Percentiles rank a stretch among this genome's conserved stretches.
phyloP scores from a whole-genome alignment of 2,113 vertebrate species.

The Leptodactylus fuscus region DNA sequence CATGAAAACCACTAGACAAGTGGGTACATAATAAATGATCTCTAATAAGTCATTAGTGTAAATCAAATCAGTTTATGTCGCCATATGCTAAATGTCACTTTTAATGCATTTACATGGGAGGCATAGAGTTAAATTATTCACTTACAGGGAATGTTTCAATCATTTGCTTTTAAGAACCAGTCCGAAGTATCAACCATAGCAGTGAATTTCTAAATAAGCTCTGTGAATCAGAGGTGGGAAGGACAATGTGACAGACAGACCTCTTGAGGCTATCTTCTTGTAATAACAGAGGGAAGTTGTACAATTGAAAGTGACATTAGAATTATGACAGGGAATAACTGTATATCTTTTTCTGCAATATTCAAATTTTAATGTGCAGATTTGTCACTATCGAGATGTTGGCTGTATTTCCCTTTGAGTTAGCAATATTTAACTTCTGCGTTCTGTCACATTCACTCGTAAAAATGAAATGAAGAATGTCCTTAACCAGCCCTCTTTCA shows the following conservation, averaged over 20 bases:
- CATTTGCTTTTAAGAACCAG: slow-evolving; percentile 7
- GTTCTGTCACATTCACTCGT: slow-evolving; percentile 55
- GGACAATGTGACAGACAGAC: slow-evolving; percentile 54
- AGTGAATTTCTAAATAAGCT: slow-evolving; percentile 54
- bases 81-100: not conserved
- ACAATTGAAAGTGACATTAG: slow-evolving; percentile 55
- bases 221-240: slow-evolving; percentile 42
- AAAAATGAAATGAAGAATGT: slow-evolving; percentile 56
- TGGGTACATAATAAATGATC: not conserved
- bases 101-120: not conserved
- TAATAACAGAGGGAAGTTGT: slow-evolving; percentile 57
- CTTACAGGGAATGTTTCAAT: not conserved
- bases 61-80: not conserved
- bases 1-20: not conserved
- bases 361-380: slow-evolving; percentile 61
- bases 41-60: slow-evolving; percentile 4
- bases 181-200: slow-evolving; percentile 2
- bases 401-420: slow-evolving; percentile 59
- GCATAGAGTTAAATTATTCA: not conserved
- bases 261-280: slow-evolving; percentile 59
- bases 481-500: slow-evolving; percentile 26
- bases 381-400: slow-evolving; percentile 57
- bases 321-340: slow-evolving; percentile 54
- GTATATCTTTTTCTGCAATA: slow-evolving; percentile 59
- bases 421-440: slow-evolving; percentile 60